Conservation (phyloP, 1,140 invertebrate species). For the Heliconius hewitsoni region DNA sequence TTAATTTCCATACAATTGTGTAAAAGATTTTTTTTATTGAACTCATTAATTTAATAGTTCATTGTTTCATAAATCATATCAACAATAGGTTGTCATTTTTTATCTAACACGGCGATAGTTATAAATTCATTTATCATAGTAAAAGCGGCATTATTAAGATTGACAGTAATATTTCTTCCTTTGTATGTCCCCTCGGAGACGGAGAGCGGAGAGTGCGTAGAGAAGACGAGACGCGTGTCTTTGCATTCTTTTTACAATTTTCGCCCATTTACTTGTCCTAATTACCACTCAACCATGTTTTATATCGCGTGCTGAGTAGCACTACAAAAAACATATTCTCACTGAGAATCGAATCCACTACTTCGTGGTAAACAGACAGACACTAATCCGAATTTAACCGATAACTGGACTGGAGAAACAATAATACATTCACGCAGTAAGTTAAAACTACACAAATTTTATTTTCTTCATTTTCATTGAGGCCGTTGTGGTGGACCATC, state of each 20-base stretch:
- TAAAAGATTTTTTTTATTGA: neutral
- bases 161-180: neutral
- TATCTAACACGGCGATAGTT: neutral
- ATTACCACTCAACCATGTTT: neutral
- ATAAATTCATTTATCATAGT: neutral
- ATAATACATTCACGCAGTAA: no score
- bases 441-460: no score
- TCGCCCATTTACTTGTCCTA: no score
- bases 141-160: neutral
- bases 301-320: neutral
- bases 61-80: conserved; percentile 19
- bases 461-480: no score
- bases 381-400: neutral
- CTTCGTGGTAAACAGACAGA: neutral
- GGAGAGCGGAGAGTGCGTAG: no score
- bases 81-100: conserved; percentile 19
- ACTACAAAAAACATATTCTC: neutral
- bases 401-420: neutral
- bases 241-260: no score
- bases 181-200: no score
- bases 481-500: no score
- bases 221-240: no score
- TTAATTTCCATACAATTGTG: conserved; percentile 12
- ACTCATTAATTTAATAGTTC: conserved; percentile 1
- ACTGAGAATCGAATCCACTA: neutral